phyloP scores from a whole-genome alignment of 2,888 invertebrate species.

The Caenorhabditis angaria region DNA sequence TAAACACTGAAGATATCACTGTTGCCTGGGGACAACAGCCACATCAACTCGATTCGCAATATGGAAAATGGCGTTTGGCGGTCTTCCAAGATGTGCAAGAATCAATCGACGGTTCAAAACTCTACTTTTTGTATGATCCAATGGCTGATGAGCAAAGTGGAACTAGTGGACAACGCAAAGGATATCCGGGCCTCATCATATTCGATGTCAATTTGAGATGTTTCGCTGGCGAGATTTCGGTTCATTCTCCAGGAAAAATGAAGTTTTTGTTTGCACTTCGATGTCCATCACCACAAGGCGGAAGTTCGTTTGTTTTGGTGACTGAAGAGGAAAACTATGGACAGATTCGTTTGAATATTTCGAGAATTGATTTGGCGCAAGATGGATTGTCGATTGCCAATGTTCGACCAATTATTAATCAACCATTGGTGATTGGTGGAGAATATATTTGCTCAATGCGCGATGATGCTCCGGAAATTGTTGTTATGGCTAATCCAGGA shows the following conservation, averaged over 20 bases:
- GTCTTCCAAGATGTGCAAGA: constrained; percentile 68
- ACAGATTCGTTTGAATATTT: constrained; percentile 61
- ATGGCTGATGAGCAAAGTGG: constrained; percentile 64
- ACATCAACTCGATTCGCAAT: constrained; percentile 64
- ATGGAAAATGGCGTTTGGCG: constrained; percentile 61
- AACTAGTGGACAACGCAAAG: constrained; percentile 64
- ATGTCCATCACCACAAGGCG: constrained; percentile 59
- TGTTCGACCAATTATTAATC: constrained; percentile 57
- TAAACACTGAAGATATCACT: constrained; percentile 67
- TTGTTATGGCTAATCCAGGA: constrained; percentile 67
- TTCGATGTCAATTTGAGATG: constrained; percentile 66
- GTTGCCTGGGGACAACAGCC: constrained; percentile 70
- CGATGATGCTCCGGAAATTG: constrained; percentile 69
- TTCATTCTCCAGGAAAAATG: constrained; percentile 62
- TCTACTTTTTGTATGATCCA: constrained; percentile 72
- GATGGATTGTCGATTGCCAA: constrained; percentile 65
- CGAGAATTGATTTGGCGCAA: constrained; percentile 59
- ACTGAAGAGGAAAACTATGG: constrained; percentile 52
- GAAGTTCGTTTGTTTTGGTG: constrained; percentile 63
- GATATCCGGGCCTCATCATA: constrained; percentile 63
- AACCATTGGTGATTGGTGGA: constrained; percentile 59
- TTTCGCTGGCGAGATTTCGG: constrained; percentile 62
- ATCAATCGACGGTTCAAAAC: constrained; percentile 59
- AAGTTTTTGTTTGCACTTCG: constrained; percentile 68
- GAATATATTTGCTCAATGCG: constrained; percentile 68